Conservation (phyloP, 2,113 vertebrate species). For the Chlorocebus sabaeus region DNA sequence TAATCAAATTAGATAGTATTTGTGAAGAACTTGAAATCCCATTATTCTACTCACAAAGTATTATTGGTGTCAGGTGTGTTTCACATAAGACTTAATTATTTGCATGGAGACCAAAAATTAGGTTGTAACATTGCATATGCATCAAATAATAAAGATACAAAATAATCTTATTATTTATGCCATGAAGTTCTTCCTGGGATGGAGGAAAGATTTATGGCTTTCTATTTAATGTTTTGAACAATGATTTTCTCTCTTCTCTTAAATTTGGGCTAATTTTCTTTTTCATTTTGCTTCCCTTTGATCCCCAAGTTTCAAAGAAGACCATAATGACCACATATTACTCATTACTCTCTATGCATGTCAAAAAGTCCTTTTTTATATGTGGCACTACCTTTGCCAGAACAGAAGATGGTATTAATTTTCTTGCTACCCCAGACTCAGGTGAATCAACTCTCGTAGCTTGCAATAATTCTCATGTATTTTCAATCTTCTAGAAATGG, state of each 20-base stretch:
- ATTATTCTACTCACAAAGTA: not conserved
- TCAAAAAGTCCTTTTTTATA: conserved; percentile 3
- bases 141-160: not conserved
- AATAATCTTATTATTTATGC: not conserved
- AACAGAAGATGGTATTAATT: conserved; percentile 30
- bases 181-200: not conserved
- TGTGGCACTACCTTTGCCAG: not conserved
- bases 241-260: conserved; percentile 4
- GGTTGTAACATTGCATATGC: not conserved
- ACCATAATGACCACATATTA: not conserved
- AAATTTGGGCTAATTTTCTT: conserved; percentile 53
- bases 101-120: not conserved
- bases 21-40: conserved; percentile 2
- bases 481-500: not conserved
- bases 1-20: conserved; percentile 51
- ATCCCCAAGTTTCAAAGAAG: conserved; percentile 41
- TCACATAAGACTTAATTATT: conserved; percentile 7
- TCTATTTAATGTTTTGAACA: conserved; percentile 18
- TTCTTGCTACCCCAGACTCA: conserved; percentile 4
- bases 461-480: not conserved
- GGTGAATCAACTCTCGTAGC: not conserved
- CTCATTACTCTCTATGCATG: not conserved
- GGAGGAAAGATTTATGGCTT: not conserved
- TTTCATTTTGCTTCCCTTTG: conserved; percentile 53
- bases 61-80: not conserved